Evolutionary conservation across 2,113 vertebrate species (phyloP).

Genomic region (Salminus brasiliensis): DNA sequence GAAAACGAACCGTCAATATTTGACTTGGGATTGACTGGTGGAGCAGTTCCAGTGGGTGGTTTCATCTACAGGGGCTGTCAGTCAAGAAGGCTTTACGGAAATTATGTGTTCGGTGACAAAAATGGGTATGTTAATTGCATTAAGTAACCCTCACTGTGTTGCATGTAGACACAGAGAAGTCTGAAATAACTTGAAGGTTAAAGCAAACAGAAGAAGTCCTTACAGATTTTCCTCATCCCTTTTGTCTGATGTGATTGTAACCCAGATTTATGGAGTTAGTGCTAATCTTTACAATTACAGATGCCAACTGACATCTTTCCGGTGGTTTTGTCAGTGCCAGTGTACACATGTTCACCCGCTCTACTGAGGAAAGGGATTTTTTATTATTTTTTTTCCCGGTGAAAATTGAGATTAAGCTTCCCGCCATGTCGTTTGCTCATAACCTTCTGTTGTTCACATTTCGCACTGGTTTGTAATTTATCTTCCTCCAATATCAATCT

Average conservation of each 20-base stretch:
- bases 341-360: slow-evolving; percentile 55
- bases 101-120: slow-evolving; percentile 93
- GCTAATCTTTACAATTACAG: slow-evolving; percentile 14
- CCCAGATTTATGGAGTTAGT: slow-evolving; percentile 24
- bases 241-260: slow-evolving; percentile 21
- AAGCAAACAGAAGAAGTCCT: slow-evolving; percentile 17
- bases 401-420: slow-evolving; percentile 66
- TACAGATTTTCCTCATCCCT: slow-evolving; percentile 5
- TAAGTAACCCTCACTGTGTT: background rate
- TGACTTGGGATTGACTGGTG: slow-evolving; percentile 90
- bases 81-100: slow-evolving; percentile 93
- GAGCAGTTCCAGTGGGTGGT: slow-evolving; percentile 87
- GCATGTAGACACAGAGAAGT: background rate
- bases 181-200: background rate
- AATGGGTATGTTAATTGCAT: slow-evolving; percentile 81
- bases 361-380: slow-evolving; percentile 49
- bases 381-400: slow-evolving; percentile 52
- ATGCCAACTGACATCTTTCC: slow-evolving; percentile 47
- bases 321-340: slow-evolving; percentile 50
- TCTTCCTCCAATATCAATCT: slow-evolving; percentile 53
- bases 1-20: slow-evolving; percentile 93
- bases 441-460: slow-evolving; percentile 62
- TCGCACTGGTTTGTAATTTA: slow-evolving; percentile 65
- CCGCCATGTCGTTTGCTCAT: slow-evolving; percentile 38
- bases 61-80: slow-evolving; percentile 98